Evolutionary conservation across 92 coral and sea anemone genomes (phyloP).

Genomic region (Virgularia gustaviana): DNA sequence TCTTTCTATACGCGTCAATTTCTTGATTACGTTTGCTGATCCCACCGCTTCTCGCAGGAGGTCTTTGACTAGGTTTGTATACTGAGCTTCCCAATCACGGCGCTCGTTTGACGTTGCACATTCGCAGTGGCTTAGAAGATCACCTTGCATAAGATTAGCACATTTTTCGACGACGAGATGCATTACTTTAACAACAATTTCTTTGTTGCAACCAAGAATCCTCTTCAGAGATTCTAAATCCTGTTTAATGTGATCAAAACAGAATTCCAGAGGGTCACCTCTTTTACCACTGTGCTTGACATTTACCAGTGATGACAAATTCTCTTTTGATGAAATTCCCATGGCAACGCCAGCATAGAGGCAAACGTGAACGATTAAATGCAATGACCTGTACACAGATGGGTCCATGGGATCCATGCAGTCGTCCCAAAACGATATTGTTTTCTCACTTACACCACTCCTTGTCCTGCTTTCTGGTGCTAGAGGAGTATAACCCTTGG

Average conservation of each 20-base stretch:
- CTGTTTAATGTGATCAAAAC: slow-evolving; percentile 32
- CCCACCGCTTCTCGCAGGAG: slow-evolving; percentile 18
- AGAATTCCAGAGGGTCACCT: slow-evolving; percentile 29
- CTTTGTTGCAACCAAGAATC: slow-evolving; percentile 46
- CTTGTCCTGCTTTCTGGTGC: too few species aligned
- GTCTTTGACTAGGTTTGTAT: slow-evolving; percentile 24
- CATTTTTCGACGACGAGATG: slow-evolving; percentile 50
- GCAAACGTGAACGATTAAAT: slow-evolving; percentile 72
- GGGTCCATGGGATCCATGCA: slow-evolving; percentile 44
- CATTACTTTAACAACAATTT: slow-evolving; percentile 34
- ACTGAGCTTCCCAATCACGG: slow-evolving; percentile 41
- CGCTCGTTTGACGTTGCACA: slow-evolving; percentile 22
- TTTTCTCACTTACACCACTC: background rate
- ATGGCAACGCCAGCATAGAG: slow-evolving; percentile 70
- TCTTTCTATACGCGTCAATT: background rate
- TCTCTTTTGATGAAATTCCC: slow-evolving; percentile 43
- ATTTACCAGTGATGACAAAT: slow-evolving; percentile 38
- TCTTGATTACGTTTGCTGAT: slow-evolving; percentile 9
- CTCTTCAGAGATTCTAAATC: slow-evolving; percentile 42
- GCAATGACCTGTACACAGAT: slow-evolving; percentile 72
- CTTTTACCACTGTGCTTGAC: background rate
- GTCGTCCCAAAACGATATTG: slow-evolving; percentile 1
- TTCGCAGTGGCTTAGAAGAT: background rate
- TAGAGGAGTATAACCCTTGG: background rate
- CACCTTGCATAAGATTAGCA: slow-evolving; percentile 17